phyloP scores from a whole-genome alignment of 2,888 invertebrate species.

The Monoplex corrugatus region DNA sequence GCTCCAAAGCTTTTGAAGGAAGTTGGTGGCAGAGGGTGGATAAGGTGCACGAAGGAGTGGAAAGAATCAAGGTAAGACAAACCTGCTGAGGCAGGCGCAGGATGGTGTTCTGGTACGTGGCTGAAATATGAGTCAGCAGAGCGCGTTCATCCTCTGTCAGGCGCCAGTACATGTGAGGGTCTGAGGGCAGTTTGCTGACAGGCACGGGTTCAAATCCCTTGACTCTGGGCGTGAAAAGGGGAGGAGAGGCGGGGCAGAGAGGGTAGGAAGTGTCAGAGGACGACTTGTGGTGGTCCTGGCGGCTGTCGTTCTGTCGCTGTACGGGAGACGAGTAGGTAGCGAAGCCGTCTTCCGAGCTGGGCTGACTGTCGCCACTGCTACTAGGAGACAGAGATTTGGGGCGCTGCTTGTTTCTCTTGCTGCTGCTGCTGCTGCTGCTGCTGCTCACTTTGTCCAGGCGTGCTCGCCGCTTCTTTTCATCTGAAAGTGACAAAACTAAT shows the following conservation, averaged over 20 bases:
- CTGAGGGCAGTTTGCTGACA: constrained; percentile 56
- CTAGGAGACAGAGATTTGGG: constrained; percentile 31
- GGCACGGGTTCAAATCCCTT: constrained; percentile 46
- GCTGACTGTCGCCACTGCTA: constrained; percentile 43
- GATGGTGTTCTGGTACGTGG: constrained; percentile 51
- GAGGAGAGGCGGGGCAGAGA: background rate
- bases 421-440: background rate
- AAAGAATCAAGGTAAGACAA: too few species aligned
- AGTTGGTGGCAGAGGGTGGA: too few species aligned
- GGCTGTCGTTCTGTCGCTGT: background rate
- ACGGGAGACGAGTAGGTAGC: background rate
- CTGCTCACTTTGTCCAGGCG: constrained; percentile 91
- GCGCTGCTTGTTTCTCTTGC: constrained; percentile 71
- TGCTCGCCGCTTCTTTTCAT: constrained; percentile 88
- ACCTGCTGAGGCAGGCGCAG: constrained; percentile 47
- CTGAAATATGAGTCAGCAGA: constrained; percentile 63
- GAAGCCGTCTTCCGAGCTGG: constrained; percentile 14
- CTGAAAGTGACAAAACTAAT: constrained; percentile 59
- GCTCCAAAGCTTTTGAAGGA: too few species aligned
- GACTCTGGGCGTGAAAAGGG: background rate
- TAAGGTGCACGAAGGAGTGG: too few species aligned
- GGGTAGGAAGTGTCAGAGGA: background rate
- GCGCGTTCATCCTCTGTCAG: constrained; percentile 62
- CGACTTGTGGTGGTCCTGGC: background rate
- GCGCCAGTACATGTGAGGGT: constrained; percentile 63